These are phyloP conservation scores for Carpatolechia fugitivella DNA, from an alignment of 2,888 invertebrate species.

Conservation along the genomic window DNA sequence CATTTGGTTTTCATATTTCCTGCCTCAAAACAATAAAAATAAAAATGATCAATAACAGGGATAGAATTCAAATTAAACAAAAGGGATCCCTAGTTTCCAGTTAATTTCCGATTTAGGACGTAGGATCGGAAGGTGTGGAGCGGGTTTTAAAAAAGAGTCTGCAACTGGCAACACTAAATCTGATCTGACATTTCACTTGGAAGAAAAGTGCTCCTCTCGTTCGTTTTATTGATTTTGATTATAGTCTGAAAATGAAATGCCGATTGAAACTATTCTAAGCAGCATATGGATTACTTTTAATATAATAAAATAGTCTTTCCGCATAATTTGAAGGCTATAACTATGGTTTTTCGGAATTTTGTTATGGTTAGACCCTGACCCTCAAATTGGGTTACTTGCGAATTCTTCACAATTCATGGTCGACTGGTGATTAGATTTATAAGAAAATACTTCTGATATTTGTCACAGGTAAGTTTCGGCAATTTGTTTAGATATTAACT, in stretches of 20 bases:
- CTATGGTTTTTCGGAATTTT: constrained; percentile 28
- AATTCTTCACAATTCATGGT: constrained; percentile 6
- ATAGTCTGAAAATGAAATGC: constrained; percentile 31
- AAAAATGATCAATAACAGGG: no score
- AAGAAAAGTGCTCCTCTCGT: constrained; percentile 31
- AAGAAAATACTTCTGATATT: constrained; percentile 4
- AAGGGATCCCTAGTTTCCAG: no score
- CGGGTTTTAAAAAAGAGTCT: no score
- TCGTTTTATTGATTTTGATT: constrained; percentile 50
- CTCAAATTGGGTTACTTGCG: constrained; percentile 24
- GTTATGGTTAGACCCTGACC: constrained; percentile 34
- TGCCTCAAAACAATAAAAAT: no score
- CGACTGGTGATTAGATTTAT: constrained; percentile 13
- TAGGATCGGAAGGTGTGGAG: no score
- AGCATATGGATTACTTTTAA: no score
- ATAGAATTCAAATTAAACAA: no score
- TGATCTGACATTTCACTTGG: constrained; percentile 14
- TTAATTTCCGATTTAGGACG: no score
- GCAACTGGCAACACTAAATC: not conserved
- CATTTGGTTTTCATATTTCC: no score
- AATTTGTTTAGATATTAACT: no score
- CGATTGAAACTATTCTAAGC: constrained; percentile 26
- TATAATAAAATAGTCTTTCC: no score
- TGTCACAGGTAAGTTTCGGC: not conserved
- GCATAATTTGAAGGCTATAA: no score